These are phyloP conservation scores for Montipora capitata DNA, from an alignment of 92 coral and sea anemone genomes.

Conservation along the genomic window DNA sequence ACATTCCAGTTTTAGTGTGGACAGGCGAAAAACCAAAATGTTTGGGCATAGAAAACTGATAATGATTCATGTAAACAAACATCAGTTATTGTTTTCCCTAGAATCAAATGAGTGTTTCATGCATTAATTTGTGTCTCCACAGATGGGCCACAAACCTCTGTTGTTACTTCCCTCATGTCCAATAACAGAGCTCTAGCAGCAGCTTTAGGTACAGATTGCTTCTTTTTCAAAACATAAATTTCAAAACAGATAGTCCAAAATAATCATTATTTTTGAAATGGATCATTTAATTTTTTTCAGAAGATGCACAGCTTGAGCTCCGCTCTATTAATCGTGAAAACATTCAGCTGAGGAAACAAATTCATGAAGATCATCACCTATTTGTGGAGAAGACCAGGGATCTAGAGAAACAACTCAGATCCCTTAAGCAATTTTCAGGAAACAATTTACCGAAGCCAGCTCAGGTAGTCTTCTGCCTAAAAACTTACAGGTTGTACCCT, in stretches of 20 bases:
- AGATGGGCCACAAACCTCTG: conserved; percentile 14
- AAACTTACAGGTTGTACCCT: background rate
- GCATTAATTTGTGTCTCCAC: background rate
- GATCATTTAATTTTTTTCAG: conserved; percentile 12
- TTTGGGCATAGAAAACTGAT: no score
- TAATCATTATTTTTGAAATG: background rate
- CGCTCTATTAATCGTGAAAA: conserved; percentile 23
- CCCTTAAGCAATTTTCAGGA: conserved; percentile 13
- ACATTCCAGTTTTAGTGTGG: no score
- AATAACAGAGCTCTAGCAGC: conserved; percentile 49
- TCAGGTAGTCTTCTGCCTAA: background rate
- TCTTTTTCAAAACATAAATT: background rate
- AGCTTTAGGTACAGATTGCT: conserved; percentile 24
- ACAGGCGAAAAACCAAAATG: no score
- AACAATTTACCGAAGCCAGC: conserved; percentile 3
- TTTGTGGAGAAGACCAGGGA: conserved; percentile 44
- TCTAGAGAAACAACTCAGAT: conserved; percentile 22
- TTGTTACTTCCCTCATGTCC: background rate
- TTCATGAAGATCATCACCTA: conserved; percentile 2
- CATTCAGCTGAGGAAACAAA: conserved; percentile 21
- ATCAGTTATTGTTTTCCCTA: background rate
- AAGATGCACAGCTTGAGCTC: conserved; percentile 34
- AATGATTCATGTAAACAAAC: background rate
- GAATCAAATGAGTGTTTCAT: background rate
- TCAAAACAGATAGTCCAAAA: background rate